Evolutionary conservation across 2,888 invertebrate species (phyloP), one percentile per base, ranked within the genome.

Genomic region (Pycnomerus fuliginosus): DNA sequence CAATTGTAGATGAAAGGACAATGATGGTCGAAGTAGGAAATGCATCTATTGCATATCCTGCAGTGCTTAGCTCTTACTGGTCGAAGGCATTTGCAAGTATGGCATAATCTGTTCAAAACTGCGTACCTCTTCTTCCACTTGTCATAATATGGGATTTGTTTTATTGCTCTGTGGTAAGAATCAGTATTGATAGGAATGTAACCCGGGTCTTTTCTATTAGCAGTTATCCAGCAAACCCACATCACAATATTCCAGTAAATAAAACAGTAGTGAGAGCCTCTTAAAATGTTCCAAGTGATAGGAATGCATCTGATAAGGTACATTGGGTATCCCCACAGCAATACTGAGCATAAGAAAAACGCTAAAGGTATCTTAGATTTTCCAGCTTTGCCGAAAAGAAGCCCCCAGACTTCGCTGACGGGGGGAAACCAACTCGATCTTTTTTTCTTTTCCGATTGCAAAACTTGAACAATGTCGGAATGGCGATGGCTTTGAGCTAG

Each of bases 1-100:
- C 95, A 95, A 69, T 95, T 95, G 73, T 93, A 91, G 59, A 95
- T 92, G 68, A 94, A 95, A 0, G 94, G 94, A 68, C 95, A 95
- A 69, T 95, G 94, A 72, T 95, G 94, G 69, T 95, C 94, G 65
- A 94, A 93, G 68, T 92, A 90, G 2, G 79, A 79, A 3, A 85
- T 83, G 65, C 85, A 85, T 52, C 73, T 58, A 67, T 93, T 92
- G 74, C 94, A 95, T 37, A 92, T 85, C 32, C 92, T 82, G 62
- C 95, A 95, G 69, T 95, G 94, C 69, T 94, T 94, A 3, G 93
- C 91, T 65, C 94, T 78, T 22, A 92, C 67, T 0, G 94, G 93
- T 52, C 92, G 79, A 46, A 94, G 76, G 58, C 91, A 91, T 38
- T 90, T 50, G 28, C 47, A 52, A 29, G 93, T 93, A 66, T 95